phyloP scores from a whole-genome alignment of 2,113 vertebrate genomes.

The Mixornis gularis region DNA sequence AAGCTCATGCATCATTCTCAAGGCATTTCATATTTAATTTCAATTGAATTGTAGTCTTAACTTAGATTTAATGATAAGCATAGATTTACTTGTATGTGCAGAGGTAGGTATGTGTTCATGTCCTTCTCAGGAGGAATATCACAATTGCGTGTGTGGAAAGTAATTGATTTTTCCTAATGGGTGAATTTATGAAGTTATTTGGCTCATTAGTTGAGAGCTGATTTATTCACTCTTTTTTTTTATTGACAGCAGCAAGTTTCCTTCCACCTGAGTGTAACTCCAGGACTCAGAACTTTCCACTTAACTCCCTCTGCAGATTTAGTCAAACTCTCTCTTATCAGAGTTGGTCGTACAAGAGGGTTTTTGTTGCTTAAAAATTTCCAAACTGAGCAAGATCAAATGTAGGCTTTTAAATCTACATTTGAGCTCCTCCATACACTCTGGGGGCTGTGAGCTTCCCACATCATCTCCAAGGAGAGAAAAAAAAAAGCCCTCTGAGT shows the following conservation, averaged over 20 bases:
- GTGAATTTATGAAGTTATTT: constrained; percentile 13
- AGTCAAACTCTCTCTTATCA: neutral
- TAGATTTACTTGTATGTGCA: neutral
- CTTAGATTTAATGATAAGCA: constrained; percentile 14
- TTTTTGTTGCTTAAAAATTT: neutral
- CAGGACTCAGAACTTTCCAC: neutral
- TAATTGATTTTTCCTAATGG: constrained; percentile 9
- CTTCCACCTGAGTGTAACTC: neutral
- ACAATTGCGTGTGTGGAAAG: neutral
- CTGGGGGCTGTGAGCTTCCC: neutral
- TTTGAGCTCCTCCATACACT: neutral
- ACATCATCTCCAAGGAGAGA: neutral
- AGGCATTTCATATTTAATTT: constrained; percentile 6
- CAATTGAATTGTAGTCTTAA: constrained; percentile 10
- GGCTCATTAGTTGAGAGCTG: neutral
- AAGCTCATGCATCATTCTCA: neutral
- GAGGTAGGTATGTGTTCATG: neutral
- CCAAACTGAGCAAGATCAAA: neutral
- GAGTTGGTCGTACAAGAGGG: neutral
- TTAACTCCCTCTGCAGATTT: neutral
- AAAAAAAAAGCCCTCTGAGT: neutral
- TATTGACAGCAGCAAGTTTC: constrained; percentile 9
- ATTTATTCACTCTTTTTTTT: constrained; percentile 29
- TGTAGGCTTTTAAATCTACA: neutral
- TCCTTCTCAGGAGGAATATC: constrained; percentile 23